phyloP scores from a whole-genome alignment of 2,888 invertebrate species.

The Xestia sexstrigata region DNA sequence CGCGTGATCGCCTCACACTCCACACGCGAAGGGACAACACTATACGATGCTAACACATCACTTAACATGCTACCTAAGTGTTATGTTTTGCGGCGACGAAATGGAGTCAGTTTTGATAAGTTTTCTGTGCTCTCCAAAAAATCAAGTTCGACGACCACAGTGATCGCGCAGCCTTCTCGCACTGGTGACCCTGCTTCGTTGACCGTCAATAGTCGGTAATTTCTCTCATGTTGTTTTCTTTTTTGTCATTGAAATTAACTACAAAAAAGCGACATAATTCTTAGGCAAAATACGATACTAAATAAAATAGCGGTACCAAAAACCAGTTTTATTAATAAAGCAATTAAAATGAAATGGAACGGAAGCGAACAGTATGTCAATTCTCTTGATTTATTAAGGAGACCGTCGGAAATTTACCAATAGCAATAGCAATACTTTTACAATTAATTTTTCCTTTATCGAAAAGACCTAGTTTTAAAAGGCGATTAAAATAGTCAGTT shows the following conservation, averaged over 20 bases:
- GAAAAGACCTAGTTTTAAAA: conserved; percentile 19
- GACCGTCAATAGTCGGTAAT: neutral
- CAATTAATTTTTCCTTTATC: conserved; percentile 1
- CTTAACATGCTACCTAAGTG: conserved; percentile 18
- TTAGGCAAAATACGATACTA: neutral
- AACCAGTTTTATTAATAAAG: neutral
- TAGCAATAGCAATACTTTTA: neutral
- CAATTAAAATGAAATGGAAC: conserved; percentile 8
- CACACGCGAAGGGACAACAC: conserved; percentile 62
- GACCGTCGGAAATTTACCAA: neutral
- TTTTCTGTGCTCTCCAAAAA: conserved; percentile 15
- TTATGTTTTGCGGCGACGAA: conserved; percentile 18
- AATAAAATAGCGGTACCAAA: neutral
- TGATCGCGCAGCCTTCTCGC: conserved; percentile 24
- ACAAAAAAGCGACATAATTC: neutral
- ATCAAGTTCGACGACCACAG: conserved; percentile 13
- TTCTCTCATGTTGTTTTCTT: conserved; percentile 1
- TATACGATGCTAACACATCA: conserved; percentile 31
- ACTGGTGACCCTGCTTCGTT: neutral
- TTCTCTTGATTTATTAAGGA: conserved; percentile 1
- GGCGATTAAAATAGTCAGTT: conserved; percentile 22
- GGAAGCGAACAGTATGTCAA: neutral
- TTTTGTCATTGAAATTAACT: neutral
- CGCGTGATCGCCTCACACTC: conserved; percentile 63
- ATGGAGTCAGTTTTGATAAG: conserved; percentile 16